phyloP scores from a whole-genome alignment of 1,140 invertebrate species.

The Periplaneta americana region DNA sequence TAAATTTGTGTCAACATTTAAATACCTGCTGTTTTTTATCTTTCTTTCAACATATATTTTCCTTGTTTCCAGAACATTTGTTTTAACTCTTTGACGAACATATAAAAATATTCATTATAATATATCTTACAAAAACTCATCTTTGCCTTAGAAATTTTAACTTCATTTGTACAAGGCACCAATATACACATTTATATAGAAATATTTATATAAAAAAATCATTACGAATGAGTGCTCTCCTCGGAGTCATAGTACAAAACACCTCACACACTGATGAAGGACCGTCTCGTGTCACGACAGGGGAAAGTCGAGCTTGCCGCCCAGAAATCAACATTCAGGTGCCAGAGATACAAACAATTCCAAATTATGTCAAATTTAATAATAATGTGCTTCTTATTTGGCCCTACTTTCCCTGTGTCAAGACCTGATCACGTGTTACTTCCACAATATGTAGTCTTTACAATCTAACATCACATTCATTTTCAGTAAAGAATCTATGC shows the following conservation, averaged over 20 bases:
- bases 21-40: conserved; percentile 6
- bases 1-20: conserved; percentile 10
- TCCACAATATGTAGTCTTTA: not conserved
- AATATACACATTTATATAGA: conserved; percentile 18
- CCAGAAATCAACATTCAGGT: not conserved
- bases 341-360: too few relatives aligned
- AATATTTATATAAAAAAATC: conserved; percentile 15
- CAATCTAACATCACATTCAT: not conserved
- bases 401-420: not conserved
- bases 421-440: not conserved
- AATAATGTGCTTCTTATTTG: not conserved
- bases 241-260: conserved; percentile 4
- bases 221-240: conserved; percentile 4
- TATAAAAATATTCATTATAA: conserved; percentile 20
- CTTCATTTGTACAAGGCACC: conserved; percentile 21
- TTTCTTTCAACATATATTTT: conserved; percentile 9
- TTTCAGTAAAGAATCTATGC: not conserved
- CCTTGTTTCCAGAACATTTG: conserved; percentile 5
- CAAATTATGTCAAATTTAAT: too few relatives aligned
- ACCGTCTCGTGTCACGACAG: not conserved
- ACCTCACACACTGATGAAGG: not conserved
- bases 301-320: not conserved
- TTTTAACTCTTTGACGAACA: conserved; percentile 16
- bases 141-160: conserved; percentile 19
- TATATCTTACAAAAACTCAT: conserved; percentile 15